phyloP scores from a whole-genome alignment of 1,140 invertebrate species.

The Procambarus clarkii region DNA sequence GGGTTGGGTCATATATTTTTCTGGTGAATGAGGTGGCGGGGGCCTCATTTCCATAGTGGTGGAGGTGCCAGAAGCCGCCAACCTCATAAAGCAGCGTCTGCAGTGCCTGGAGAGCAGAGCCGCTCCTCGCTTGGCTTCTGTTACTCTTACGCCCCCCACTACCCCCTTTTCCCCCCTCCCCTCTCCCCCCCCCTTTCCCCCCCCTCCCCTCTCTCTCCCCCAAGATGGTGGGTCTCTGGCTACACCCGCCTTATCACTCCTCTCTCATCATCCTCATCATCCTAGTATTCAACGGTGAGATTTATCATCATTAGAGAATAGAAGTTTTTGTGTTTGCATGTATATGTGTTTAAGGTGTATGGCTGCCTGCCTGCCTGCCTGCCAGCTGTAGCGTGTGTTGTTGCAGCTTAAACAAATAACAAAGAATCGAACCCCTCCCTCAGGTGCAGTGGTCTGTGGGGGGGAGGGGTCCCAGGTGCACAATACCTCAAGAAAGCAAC shows the following conservation, averaged over 20 bases:
- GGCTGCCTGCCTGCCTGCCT: no score
- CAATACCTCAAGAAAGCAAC: conserved; percentile 27
- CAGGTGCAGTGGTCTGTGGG: neutral
- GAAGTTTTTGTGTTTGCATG: no score
- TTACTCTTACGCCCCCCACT: neutral
- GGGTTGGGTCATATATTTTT: conserved; percentile 51
- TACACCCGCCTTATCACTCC: neutral
- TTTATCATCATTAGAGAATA: neutral
- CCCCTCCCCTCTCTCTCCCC: neutral
- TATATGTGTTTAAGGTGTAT: no score
- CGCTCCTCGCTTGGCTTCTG: neutral
- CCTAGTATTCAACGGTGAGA: neutral
- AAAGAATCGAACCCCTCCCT: neutral
- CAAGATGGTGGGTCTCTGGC: neutral
- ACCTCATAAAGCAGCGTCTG: conserved; percentile 42
- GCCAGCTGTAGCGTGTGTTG: neutral
- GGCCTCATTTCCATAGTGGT: conserved; percentile 59
- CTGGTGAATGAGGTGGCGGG: conserved; percentile 51
- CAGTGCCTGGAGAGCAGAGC: conserved; percentile 9
- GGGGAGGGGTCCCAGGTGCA: conserved; percentile 37
- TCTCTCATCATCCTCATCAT: neutral
- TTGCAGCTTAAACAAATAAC: neutral
- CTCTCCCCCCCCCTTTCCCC: conserved; percentile 8
- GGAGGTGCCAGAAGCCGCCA: conserved; percentile 47
- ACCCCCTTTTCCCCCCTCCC: conserved; percentile 16